phyloP scores from a whole-genome alignment of 1,140 invertebrate genomes.

The Brachionus sp. region DNA sequence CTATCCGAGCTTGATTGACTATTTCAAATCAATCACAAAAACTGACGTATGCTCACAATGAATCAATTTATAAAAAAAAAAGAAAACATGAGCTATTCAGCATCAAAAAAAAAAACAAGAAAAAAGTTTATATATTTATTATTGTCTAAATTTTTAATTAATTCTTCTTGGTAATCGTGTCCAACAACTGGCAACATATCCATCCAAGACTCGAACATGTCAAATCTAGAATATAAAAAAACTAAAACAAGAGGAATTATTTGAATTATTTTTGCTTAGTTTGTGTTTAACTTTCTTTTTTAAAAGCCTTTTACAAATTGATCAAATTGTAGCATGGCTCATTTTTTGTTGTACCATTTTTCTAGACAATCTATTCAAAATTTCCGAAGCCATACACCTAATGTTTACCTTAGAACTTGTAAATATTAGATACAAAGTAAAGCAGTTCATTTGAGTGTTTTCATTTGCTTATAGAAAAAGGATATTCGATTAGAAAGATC shows the following conservation, averaged over 20 bases:
- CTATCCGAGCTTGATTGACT: slow-evolving; percentile 7
- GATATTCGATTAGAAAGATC: neutral
- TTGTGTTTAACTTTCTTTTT: neutral
- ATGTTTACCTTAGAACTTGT: neutral
- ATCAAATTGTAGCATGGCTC: neutral
- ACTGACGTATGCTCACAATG: slow-evolving; percentile 9
- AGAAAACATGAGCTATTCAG: slow-evolving; percentile 9
- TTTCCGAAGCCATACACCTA: neutral
- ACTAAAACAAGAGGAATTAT: neutral
- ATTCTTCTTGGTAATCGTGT: slow-evolving; percentile 13
- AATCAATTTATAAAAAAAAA: slow-evolving; percentile 37
- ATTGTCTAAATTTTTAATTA: slow-evolving; percentile 17
- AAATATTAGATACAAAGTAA: neutral
- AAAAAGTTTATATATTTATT: neutral
- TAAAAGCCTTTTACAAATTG: neutral
- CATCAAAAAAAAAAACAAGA: neutral
- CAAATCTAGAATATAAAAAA: slow-evolving; percentile 4
- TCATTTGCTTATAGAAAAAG: neutral
- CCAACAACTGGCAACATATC: slow-evolving; percentile 6
- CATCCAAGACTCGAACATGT: neutral
- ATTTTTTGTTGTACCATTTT: neutral
- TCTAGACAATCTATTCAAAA: neutral
- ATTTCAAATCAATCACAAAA: slow-evolving; percentile 33
- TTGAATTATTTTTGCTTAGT: neutral
- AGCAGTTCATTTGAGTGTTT: neutral